Percentiles rank a stretch among this genome's conserved stretches.
phyloP scores from a whole-genome alignment of 1,140 invertebrate species.

The Steinernema khuongi region DNA sequence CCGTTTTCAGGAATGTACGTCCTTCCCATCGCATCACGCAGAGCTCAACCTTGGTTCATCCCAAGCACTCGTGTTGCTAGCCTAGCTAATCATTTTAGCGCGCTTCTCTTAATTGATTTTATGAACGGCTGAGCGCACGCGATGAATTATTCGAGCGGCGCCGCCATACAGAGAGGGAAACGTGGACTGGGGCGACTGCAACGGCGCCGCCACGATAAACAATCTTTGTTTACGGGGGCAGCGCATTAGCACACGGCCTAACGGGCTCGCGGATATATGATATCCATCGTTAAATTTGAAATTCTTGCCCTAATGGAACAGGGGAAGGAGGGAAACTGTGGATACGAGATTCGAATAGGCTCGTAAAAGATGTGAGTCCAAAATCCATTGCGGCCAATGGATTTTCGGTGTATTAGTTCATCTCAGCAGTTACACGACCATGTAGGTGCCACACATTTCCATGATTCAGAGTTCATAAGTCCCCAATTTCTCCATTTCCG shows the following conservation, averaged over 20 bases:
- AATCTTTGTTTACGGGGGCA: not conserved
- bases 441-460: too few relatives aligned
- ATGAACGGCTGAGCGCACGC: not conserved
- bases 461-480: too few relatives aligned
- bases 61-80: too few relatives aligned
- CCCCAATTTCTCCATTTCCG: too few relatives aligned
- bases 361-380: too few relatives aligned
- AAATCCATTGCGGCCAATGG: too few relatives aligned
- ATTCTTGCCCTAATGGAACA: not conserved
- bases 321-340: not conserved
- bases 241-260: not conserved
- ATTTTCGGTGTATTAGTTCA: too few relatives aligned
- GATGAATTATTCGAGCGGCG: not conserved
- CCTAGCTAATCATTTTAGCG: not conserved
- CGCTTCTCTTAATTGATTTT: conserved; percentile 1
- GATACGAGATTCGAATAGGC: not conserved
- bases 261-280: not conserved
- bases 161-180: not conserved
- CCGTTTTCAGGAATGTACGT: too few relatives aligned
- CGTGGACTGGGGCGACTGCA: not conserved
- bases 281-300: not conserved
- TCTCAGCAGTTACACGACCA: too few relatives aligned
- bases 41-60: too few relatives aligned
- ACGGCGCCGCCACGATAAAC: not conserved
- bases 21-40: too few relatives aligned